Evolutionary conservation across 2,113 vertebrate species (phyloP), one percentile per base, ranked within the genome.

Genomic region (Coracopsis vasa): DNA sequence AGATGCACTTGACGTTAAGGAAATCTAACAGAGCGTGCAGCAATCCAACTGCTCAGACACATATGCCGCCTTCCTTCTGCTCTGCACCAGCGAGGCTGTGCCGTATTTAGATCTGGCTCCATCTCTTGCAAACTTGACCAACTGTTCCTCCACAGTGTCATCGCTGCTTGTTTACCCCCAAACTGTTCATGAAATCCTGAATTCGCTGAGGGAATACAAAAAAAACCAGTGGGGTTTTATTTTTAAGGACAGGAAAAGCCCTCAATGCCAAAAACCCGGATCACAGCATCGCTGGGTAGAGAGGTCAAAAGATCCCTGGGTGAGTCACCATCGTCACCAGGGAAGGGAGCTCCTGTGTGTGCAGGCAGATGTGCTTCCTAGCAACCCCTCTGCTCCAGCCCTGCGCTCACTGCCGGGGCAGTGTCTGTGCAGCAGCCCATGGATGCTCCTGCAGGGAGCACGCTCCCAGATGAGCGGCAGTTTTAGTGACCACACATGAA

Each of bases 31-130:
- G 69, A 92, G 94, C 16, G 0, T 93, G 88, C 87, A 90, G 88
- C 92, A 93, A 62, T 78, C 94, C 90, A 93, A 96, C 92, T 91
- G 90, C 93, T 93, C 81, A 96, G 88, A 93, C 85, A 86, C 95
- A 96, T 95, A 94, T 88, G 88, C 85, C 4, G 13, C 92, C 81
- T 94, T 73, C 92, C 95, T 95, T 95, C 93, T 96, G 94, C 96
- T 96, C 80, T 44, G 1, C 71, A 93, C 81, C 85, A 96, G 88
- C 1, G 10, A 95, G 79, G 79, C 87, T 94, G 81, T 92, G 72
- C 94, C 48, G 5, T 90, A 95, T 96, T 96, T 96, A 97, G 94
- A 90, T 93, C 81, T 93, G 90, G 88, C 85, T 96, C 85, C 70
- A 82, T 91, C 87, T 90, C 81, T 95, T 3, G 11, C 74, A 95